Conservation (phyloP, 2,888 invertebrate genomes). For the Phanerotoma sp. region DNA sequence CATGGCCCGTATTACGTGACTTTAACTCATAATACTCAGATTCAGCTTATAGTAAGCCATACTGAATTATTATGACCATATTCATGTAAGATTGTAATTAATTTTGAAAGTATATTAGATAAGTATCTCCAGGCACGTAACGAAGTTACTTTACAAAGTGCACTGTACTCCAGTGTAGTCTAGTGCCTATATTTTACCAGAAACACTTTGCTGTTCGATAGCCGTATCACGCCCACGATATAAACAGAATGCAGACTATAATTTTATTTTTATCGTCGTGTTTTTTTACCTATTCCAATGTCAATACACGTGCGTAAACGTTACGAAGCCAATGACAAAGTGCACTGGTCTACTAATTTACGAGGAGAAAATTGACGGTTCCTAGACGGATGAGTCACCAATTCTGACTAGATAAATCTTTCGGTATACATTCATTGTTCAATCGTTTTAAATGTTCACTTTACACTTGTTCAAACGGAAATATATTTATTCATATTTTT, state of each 20-base stretch:
- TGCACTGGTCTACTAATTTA: conserved; percentile 31
- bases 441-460: conserved; percentile 1
- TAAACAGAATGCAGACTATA: background rate
- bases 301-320: conserved; percentile 6
- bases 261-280: conserved; percentile 15
- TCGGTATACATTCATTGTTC: background rate
- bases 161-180: background rate
- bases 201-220: background rate
- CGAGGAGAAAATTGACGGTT: conserved; percentile 34
- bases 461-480: too few species aligned
- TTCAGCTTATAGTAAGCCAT: too few species aligned
- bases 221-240: background rate
- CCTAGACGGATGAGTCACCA: conserved; percentile 25
- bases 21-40: background rate
- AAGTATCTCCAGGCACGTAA: conserved; percentile 20
- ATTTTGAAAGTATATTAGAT: conserved; percentile 23
- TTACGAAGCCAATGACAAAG: conserved; percentile 30
- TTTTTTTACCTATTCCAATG: conserved; percentile 3
- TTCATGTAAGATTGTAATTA: conserved; percentile 20
- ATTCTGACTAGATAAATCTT: conserved; percentile 14
- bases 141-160: background rate
- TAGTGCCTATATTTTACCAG: background rate
- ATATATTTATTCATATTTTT: too few species aligned
- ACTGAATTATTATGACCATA: background rate
- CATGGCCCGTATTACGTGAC: background rate